Evolutionary conservation across 2,888 invertebrate species (phyloP).

Genomic region (Cremastinae sp.): DNA sequence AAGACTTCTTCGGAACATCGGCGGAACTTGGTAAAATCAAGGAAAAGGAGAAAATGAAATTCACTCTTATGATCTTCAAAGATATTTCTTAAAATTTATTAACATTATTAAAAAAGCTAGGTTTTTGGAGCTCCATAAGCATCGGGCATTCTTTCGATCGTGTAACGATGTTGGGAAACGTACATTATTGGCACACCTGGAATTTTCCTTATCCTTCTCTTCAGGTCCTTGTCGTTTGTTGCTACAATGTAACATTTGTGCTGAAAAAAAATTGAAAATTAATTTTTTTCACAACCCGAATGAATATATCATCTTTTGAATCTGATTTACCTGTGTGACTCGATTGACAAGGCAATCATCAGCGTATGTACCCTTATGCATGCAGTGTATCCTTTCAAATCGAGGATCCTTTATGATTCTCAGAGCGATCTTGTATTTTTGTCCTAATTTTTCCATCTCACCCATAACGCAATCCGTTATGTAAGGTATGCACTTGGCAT

Average conservation of each 20-base stretch:
- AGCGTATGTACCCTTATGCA: constrained; percentile 99
- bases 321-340: constrained; percentile 87
- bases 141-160: constrained; percentile 99
- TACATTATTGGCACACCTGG: constrained; percentile 99
- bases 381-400: constrained; percentile 95
- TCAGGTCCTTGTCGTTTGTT: constrained; percentile 98
- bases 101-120: constrained; percentile 63
- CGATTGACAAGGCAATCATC: constrained; percentile 99
- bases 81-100: too few relatives aligned
- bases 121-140: constrained; percentile 96
- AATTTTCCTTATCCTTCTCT: constrained; percentile 96
- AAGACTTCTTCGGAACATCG: too few relatives aligned
- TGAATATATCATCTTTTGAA: too few relatives aligned
- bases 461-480: constrained; percentile 99
- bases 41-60: too few relatives aligned
- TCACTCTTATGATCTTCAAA: too few relatives aligned
- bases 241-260: constrained; percentile 99
- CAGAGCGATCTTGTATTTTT: constrained; percentile 96
- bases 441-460: constrained; percentile 97
- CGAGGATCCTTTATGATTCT: constrained; percentile 96
- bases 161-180: constrained; percentile 94
- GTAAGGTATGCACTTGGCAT: constrained; percentile 99
- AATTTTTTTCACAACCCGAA: background rate
- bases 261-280: too few relatives aligned
- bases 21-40: too few relatives aligned